phyloP scores from a whole-genome alignment of 2,113 vertebrate species.

The Gymnocephalus cernua region DNA sequence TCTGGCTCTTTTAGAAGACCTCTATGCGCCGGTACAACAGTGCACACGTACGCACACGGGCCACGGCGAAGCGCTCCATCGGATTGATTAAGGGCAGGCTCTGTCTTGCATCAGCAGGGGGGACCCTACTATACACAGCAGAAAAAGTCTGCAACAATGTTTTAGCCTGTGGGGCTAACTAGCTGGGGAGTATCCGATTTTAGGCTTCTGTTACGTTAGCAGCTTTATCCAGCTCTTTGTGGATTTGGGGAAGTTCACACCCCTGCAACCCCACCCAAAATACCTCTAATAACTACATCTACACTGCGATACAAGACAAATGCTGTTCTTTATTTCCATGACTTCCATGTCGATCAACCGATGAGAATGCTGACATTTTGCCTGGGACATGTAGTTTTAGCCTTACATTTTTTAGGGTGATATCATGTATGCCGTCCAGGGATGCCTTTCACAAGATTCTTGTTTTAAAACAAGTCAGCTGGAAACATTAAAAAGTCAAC shows the following conservation, averaged over 20 bases:
- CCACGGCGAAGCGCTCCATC: no score
- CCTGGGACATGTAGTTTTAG: background rate
- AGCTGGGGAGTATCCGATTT: background rate
- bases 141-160: no score
- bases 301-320: background rate
- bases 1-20: no score
- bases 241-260: background rate
- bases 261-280: background rate
- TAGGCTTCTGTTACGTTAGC: background rate
- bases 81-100: no score
- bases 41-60: no score
- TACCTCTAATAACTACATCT: background rate
- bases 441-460: background rate
- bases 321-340: background rate
- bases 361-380: background rate
- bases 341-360: background rate
- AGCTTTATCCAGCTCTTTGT: background rate
- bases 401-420: background rate
- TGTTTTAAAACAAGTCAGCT: background rate
- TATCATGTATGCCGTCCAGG: background rate
- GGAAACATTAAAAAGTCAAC: no score
- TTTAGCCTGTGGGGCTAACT: background rate
- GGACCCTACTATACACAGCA: no score
- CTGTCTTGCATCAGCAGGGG: no score
- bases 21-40: no score